Evolutionary conservation across 2,113 vertebrate genomes (phyloP), one percentile per base, ranked within the genome.

Genomic region (Entelurus aequoreus): DNA sequence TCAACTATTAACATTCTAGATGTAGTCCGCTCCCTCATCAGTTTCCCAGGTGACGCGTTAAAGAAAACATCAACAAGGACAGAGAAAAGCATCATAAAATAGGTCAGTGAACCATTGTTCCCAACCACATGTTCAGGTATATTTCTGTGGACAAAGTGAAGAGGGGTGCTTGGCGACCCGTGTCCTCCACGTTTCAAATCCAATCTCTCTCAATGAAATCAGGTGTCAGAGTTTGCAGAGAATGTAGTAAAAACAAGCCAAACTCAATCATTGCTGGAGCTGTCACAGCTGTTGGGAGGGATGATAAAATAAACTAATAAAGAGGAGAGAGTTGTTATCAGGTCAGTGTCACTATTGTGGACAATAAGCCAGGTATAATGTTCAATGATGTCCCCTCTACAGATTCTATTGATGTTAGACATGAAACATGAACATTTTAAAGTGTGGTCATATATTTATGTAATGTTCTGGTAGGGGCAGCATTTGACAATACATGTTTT

Each of bases 211-310:
- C 75, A 83, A 77, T 84, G 81, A 83, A 85, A 83, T 84, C 83
- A 81, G 73, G 78, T 85, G 82, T 89, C 87, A 89, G 81, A 79
- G 84, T 86, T 84, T 85, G 77, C 78, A 77, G 77, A 72, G 67
- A 75, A 85, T 83, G 71, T 76, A 79, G 71, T 70, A 81, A 86
- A 88, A 86, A 87, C 85, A 88, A 88, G 84, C 81, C 76, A 71
- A 87, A 88, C 82, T 83, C 74, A 68, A 87, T 88, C 83, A 85
- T 28, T 14, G 65, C 71, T 49, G 16, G 69, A 66, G 70, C 83
- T 86, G 80, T 86, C 83, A 77, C 81, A 79, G 78, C 83, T 80
- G 76, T 69, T 74, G 73, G 76, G 66, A 77, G 54, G 55, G 66
- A 50, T 52, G 40, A 83, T 85, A 82, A 79, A 80, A 81, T 82